phyloP scores from a whole-genome alignment of 2,797 vertebrate species.

The Leptodactylus fallax region DNA sequence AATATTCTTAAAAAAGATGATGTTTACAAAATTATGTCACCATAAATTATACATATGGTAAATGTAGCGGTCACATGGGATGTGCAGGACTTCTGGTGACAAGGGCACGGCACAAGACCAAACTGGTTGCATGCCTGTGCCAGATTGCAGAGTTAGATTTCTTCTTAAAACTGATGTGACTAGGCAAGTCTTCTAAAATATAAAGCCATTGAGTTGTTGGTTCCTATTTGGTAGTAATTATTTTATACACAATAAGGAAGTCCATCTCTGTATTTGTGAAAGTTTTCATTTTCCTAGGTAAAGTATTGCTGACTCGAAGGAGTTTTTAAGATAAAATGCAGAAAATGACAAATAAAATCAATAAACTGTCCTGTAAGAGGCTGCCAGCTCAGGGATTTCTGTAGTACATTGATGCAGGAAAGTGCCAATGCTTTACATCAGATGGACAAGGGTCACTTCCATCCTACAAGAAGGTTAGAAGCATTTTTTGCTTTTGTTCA shows the following conservation, averaged over 20 bases:
- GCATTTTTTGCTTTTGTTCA: constrained; percentile 52
- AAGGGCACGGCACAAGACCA: too few relatives aligned
- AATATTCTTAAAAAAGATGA: too few relatives aligned
- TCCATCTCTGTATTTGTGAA: constrained; percentile 19
- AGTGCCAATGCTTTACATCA: constrained; percentile 67
- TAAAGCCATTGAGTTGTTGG: neutral
- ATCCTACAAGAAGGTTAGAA: constrained; percentile 53
- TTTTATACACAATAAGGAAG: neutral
- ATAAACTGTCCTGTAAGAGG: constrained; percentile 64
- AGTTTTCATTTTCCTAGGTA: constrained; percentile 10
- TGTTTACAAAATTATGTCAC: too few relatives aligned
- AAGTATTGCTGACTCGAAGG: constrained; percentile 30
- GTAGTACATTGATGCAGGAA: constrained; percentile 68
- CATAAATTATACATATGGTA: too few relatives aligned
- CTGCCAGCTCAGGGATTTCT: constrained; percentile 65
- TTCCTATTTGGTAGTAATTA: neutral
- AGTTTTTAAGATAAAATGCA: constrained; percentile 65
- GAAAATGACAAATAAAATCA: constrained; percentile 63
- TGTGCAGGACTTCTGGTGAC: too few relatives aligned
- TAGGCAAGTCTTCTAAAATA: neutral
- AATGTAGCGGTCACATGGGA: too few relatives aligned
- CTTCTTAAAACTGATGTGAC: too few relatives aligned
- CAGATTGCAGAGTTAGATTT: too few relatives aligned
- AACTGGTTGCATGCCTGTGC: too few relatives aligned
- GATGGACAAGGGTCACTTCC: constrained; percentile 70